Base-by-base conservation (phyloP, 2,113 vertebrate genomes). In the Nestor notabilis region DNA sequence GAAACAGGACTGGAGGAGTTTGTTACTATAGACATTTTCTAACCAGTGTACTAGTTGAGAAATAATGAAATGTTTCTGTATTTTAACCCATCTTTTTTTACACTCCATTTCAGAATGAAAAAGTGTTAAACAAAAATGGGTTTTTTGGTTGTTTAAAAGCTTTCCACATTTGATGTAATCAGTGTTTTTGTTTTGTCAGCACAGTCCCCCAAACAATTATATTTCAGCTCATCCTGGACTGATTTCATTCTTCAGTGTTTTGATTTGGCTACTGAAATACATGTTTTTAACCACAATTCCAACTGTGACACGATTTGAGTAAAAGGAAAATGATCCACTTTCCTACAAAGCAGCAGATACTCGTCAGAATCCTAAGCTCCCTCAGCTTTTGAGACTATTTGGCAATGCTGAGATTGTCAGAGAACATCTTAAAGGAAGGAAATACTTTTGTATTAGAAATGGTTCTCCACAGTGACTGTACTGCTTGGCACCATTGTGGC, bases 221-320 rank as follows among this genome's bases (percentile, higher is more conserved):
- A 50, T 72, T 95, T 94, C 89, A 93, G 37, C 63, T 96, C 70
- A 46, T 80, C 75, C 82, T 90, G 90, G 49, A 49, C 41, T 83
- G 53, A 88, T 93, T 85, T 79, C 52, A 58, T 94, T 93, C 61
- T 89, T 89, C 65, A 76, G 47, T 71, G 27, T 84, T 95, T 88
- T 89, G 58, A 87, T 94, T 91, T 94, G 87, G 70, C 94, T 94
- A 87, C 90, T 66, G 81, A 87, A 94, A 80, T 58, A 52, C 19
- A 12, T 84, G 25, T 33, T 94, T 88, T 94, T 52, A 43, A 76
- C 78, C 74, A 64, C 56, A 89, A 0, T 87, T 71, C 70, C 61
- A 82, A 69, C 58, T 75, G 70, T 79, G 87, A 76, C 69, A 61
- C 83, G 69, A 78, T 89, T 89, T 87, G 50, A 92, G 25, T 58